These are phyloP conservation scores for Crotalus tigris DNA, from an alignment of 2,113 vertebrate genomes.

Conservation along the genomic window DNA sequence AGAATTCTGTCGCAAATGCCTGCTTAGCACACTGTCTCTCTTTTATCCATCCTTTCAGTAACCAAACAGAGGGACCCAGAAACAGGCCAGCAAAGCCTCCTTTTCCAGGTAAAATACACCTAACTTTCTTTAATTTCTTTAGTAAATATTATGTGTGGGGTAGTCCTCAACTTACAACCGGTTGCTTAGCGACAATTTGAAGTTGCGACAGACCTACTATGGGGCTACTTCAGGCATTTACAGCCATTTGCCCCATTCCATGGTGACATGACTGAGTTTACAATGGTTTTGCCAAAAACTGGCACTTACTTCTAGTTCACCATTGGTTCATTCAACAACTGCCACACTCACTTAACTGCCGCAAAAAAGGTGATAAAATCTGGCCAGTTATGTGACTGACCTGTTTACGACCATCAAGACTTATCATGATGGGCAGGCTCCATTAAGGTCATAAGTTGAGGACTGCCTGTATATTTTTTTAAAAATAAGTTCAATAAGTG, in stretches of 20 bases:
- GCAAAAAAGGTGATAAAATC: not conserved
- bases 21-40: not conserved
- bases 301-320: not conserved
- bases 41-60: slow-evolving; percentile 67
- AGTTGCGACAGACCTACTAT: not conserved
- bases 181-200: not conserved
- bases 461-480: not conserved
- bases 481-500: not conserved
- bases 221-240: not conserved
- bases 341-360: not conserved
- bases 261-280: not conserved
- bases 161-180: not conserved
- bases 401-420: not conserved
- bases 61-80: slow-evolving; percentile 97
- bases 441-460: not conserved
- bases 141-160: not conserved
- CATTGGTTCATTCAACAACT: not conserved
- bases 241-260: not conserved
- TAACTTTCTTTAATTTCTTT: not conserved
- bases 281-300: not conserved
- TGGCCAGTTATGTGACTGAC: not conserved
- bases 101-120: slow-evolving; percentile 85
- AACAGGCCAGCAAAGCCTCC: slow-evolving; percentile 89
- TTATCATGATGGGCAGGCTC: not conserved
- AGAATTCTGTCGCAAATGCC: rapidly evolving